A percentile compares a stretch with the other conserved stretches of the same genome.
Evolutionary conservation across 2,888 invertebrate genomes (phyloP).

Genomic region (Frankliniella fusca): DNA sequence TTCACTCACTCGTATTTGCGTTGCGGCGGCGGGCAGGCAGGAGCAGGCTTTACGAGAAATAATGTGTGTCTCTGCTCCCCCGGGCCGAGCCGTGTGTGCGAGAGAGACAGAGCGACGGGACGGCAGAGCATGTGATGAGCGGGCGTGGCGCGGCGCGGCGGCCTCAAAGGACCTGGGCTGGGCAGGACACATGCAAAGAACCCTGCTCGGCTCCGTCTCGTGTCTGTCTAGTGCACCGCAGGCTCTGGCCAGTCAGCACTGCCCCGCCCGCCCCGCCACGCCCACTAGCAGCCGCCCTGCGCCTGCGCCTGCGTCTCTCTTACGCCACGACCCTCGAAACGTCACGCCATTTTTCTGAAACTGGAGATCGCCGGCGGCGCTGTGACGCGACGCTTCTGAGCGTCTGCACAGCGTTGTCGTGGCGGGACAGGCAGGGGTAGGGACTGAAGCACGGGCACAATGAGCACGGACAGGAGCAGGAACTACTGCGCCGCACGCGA

Average conservation of each 20-base stretch:
- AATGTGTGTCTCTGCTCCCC: no score
- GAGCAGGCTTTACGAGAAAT: no score
- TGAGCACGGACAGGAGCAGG: no score
- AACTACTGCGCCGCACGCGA: no score
- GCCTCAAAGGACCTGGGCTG: neutral
- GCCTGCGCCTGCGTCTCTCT: neutral
- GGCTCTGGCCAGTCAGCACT: neutral
- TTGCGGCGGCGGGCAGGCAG: neutral
- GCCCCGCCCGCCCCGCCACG: neutral
- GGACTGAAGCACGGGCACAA: no score
- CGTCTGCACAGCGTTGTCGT: no score
- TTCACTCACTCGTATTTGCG: neutral
- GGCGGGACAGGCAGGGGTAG: no score
- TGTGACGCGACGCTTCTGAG: no score
- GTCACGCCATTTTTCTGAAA: neutral
- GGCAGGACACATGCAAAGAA: no score
- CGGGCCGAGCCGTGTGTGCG: neutral
- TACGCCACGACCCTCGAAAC: neutral
- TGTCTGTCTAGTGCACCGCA: neutral
- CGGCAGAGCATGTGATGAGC: neutral
- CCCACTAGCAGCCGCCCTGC: neutral
- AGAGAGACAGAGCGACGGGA: neutral
- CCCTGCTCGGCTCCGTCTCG: neutral
- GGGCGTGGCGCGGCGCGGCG: neutral
- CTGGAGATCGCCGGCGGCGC: no score